Evolutionary conservation across 2,797 vertebrate genomes (phyloP).

Genomic region (Hephaestus fuliginosus): DNA sequence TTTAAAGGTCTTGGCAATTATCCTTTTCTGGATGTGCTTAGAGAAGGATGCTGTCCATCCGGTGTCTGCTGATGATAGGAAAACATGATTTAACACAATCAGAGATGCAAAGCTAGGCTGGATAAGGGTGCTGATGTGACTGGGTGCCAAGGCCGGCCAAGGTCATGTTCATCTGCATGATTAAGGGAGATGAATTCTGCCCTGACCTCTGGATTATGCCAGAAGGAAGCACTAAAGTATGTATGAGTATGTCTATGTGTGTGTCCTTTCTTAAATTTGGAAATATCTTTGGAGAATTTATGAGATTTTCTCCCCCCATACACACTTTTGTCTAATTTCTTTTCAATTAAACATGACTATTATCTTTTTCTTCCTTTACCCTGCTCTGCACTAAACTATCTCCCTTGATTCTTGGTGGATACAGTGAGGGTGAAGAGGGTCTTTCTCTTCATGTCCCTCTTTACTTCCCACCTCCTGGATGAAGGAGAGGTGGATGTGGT

Average conservation of each 20-base stretch:
- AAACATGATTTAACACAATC: slow-evolving; percentile 86
- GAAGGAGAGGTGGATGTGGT: slow-evolving; percentile 38
- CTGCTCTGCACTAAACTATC: background rate
- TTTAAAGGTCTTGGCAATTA: slow-evolving; percentile 87
- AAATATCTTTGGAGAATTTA: slow-evolving; percentile 32
- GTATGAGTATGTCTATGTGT: slow-evolving; percentile 39
- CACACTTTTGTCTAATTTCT: background rate
- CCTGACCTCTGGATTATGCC: slow-evolving; percentile 81
- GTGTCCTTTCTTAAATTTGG: slow-evolving; percentile 33
- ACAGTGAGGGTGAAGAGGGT: slow-evolving; percentile 26
- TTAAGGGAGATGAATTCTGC: slow-evolving; percentile 81
- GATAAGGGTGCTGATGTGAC: slow-evolving; percentile 78
- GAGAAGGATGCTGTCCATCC: slow-evolving; percentile 80
- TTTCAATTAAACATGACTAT: background rate
- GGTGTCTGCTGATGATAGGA: slow-evolving; percentile 82
- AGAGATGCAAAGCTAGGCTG: slow-evolving; percentile 82
- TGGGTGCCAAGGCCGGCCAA: slow-evolving; percentile 81
- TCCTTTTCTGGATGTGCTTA: slow-evolving; percentile 78
- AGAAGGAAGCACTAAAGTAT: slow-evolving; percentile 55
- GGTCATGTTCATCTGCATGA: slow-evolving; percentile 84
- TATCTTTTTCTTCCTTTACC: background rate
- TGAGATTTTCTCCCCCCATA: background rate
- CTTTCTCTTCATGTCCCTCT: slow-evolving; percentile 9
- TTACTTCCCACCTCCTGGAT: slow-evolving; percentile 25
- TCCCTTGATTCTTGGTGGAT: slow-evolving; percentile 24